Evolutionary conservation across 1,140 invertebrate species (phyloP).

Genomic region (Microplitis mediator): DNA sequence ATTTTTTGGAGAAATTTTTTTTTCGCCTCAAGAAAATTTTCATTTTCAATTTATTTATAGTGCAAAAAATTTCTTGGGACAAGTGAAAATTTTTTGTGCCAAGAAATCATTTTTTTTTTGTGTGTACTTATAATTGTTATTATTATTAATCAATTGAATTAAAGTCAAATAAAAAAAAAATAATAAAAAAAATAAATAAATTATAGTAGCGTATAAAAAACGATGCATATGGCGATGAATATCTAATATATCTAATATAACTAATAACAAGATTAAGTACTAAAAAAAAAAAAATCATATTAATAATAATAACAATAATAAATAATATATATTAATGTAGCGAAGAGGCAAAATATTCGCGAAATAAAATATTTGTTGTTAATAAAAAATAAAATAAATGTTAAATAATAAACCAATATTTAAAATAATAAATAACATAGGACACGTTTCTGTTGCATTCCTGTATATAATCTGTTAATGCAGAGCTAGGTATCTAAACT

Average conservation of each 20-base stretch:
- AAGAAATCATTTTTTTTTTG: too few species aligned
- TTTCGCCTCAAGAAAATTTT: too few species aligned
- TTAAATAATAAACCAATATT: conserved; percentile 38
- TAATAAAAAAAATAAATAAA: not conserved
- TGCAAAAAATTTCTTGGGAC: too few species aligned
- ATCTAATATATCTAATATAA: not conserved
- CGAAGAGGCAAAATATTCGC: too few species aligned
- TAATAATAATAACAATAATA: not conserved
- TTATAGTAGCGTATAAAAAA: not conserved
- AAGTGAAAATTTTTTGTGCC: too few species aligned
- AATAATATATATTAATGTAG: not conserved
- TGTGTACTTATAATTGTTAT: not conserved
- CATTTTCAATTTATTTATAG: too few species aligned
- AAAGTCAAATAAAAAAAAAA: too few species aligned
- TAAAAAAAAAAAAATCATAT: not conserved
- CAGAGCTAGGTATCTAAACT: conserved; percentile 62
- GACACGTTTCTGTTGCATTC: conserved; percentile 59
- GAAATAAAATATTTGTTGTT: not conserved
- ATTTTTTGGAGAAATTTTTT: too few species aligned
- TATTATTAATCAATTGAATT: not conserved
- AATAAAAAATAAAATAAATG: conserved; percentile 21
- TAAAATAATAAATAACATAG: conserved; percentile 37
- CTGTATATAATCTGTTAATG: conserved; percentile 56
- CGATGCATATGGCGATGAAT: not conserved
- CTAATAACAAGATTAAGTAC: not conserved